phyloP scores from a whole-genome alignment of 2,888 invertebrate genomes.

The Rhopalosiphum nymphaeae region DNA sequence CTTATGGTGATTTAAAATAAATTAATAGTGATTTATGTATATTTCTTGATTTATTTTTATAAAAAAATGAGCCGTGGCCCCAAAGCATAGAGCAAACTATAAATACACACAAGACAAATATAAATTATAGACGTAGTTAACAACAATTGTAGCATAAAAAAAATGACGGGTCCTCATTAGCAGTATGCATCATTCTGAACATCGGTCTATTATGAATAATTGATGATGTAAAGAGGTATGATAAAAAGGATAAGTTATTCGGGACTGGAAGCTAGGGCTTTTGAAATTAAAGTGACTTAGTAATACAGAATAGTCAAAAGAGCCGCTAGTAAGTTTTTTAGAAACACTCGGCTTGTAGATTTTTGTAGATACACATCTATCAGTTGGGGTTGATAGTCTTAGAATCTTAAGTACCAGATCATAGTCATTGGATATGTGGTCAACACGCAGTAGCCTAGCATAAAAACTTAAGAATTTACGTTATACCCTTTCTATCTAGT shows the following conservation, averaged over 20 bases:
- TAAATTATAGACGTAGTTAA: not conserved
- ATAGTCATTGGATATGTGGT: not conserved
- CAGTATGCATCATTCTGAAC: not conserved
- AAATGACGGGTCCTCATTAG: not conserved
- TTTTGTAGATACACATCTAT: not conserved
- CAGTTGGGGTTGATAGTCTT: not conserved
- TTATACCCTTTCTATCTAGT: not conserved
- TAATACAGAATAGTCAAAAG: not conserved
- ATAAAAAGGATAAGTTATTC: not conserved
- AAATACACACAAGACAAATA: not conserved
- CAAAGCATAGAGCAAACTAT: not conserved
- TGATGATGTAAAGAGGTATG: not conserved
- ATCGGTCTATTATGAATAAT: not conserved
- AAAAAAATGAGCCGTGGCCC: not conserved
- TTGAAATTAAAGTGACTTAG: not conserved
- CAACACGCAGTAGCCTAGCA: not conserved
- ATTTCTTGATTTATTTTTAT: not conserved
- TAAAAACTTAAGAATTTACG: not conserved
- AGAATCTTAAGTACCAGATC: not conserved
- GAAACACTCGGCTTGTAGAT: not conserved
- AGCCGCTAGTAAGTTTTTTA: not conserved
- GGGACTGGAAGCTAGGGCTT: not conserved
- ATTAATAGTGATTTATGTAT: not conserved
- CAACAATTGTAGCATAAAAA: not conserved
- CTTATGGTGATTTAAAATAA: not conserved